A percentile compares a stretch with the other conserved stretches of the same genome.
Evolutionary conservation across 2,113 vertebrate species (phyloP).

Genomic region (Pseudorasbora parva): DNA sequence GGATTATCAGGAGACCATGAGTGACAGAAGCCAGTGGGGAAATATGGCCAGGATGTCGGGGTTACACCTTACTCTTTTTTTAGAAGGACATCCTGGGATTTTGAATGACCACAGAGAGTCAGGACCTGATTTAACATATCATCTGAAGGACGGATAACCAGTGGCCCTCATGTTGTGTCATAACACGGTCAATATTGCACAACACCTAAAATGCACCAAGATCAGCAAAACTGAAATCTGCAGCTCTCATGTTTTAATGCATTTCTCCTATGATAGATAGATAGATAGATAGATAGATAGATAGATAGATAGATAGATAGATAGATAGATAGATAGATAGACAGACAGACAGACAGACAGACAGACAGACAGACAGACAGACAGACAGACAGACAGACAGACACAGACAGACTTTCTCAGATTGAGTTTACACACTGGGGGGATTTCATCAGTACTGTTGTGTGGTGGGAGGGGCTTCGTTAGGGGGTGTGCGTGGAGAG

Average conservation of each 20-base stretch:
- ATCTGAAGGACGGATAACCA: too few species aligned
- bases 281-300: neutral
- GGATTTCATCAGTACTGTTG: neutral
- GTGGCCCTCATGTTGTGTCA: neutral
- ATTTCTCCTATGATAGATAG: too few species aligned
- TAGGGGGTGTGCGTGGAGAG: slow-evolving; percentile 62
- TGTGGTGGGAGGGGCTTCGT: slow-evolving; percentile 64
- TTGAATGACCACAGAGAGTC: too few species aligned
- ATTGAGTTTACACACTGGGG: neutral
- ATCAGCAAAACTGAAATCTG: neutral
- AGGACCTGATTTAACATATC: too few species aligned
- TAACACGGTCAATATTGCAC: slow-evolving; percentile 2
- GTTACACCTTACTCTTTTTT: too few species aligned
- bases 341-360: neutral
- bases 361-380: neutral
- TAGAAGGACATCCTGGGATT: too few species aligned
- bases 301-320: slow-evolving; percentile 22
- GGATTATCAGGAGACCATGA: too few species aligned
- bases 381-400: neutral
- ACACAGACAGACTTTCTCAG: neutral
- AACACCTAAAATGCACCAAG: neutral
- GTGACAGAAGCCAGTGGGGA: too few species aligned
- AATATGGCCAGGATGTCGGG: too few species aligned
- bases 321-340: slow-evolving; percentile 7
- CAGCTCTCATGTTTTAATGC: neutral